phyloP scores from a whole-genome alignment of 2,888 invertebrate genomes.

The Nysson spinosus region DNA sequence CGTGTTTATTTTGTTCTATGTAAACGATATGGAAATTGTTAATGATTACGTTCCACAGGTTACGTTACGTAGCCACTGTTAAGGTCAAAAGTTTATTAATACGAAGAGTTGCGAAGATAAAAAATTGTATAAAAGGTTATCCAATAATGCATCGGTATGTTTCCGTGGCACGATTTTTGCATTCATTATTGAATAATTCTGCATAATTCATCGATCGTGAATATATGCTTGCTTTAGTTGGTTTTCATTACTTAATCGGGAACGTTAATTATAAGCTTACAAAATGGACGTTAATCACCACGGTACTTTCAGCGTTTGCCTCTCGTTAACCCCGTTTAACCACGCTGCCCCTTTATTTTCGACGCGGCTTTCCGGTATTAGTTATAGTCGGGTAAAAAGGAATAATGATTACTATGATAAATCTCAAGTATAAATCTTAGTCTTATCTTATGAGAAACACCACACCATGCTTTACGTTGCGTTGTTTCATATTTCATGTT shows the following conservation, averaged over 20 bases:
- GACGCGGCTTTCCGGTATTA: slow-evolving; percentile 15
- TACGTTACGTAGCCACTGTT: too few relatives aligned
- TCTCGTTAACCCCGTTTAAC: slow-evolving; percentile 26
- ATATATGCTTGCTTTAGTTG: slow-evolving; percentile 3
- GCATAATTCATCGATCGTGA: not conserved
- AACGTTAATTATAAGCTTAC: slow-evolving; percentile 25
- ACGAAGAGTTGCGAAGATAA: too few relatives aligned
- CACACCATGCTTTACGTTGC: too few relatives aligned
- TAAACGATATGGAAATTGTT: too few relatives aligned
- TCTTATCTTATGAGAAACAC: not conserved
- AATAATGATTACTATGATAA: slow-evolving; percentile 17
- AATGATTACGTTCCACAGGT: too few relatives aligned
- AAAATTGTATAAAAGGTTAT: too few relatives aligned
- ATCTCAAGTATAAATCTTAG: slow-evolving; percentile 9
- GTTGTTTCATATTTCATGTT: too few relatives aligned
- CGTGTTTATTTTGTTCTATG: too few relatives aligned
- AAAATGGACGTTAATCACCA: slow-evolving; percentile 19
- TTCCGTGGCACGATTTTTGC: not conserved
- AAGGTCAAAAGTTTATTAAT: too few relatives aligned
- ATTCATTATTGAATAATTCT: slow-evolving; percentile 4
- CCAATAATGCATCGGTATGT: not conserved
- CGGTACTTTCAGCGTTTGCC: slow-evolving; percentile 30
- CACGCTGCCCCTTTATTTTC: slow-evolving; percentile 27
- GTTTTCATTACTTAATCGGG: slow-evolving; percentile 21
- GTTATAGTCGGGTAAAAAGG: not conserved